phyloP scores from a whole-genome alignment of 2,797 vertebrate genomes.

The Knipowitschia caucasica region DNA sequence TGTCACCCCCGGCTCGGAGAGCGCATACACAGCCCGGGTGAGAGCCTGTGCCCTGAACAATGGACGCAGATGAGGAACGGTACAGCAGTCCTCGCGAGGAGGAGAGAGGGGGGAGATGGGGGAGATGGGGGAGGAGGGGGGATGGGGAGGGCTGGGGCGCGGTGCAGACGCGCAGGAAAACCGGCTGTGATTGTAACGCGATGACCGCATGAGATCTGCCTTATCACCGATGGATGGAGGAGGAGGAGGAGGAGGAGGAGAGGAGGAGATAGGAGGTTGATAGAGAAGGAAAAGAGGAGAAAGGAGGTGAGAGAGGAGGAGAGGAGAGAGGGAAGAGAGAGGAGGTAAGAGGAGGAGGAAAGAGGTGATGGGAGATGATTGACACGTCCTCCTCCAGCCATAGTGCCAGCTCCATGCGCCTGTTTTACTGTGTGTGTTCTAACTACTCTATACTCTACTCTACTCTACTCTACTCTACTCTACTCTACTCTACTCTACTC shows the following conservation, averaged over 20 bases:
- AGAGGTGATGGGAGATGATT: neutral
- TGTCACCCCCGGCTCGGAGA: too few relatives aligned
- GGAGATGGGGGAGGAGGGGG: too few relatives aligned
- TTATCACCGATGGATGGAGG: neutral
- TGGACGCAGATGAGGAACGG: neutral
- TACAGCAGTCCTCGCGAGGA: too few relatives aligned
- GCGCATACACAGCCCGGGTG: too few relatives aligned
- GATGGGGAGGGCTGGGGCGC: neutral
- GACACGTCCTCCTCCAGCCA: neutral
- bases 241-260: neutral
- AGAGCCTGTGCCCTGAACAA: neutral
- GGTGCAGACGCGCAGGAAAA: neutral
- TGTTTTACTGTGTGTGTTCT: too few relatives aligned
- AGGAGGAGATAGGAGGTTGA: neutral
- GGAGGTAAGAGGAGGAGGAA: neutral
- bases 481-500: too few relatives aligned
- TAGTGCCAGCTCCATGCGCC: neutral
- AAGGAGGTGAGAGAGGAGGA: neutral
- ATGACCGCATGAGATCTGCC: constrained; percentile 75
- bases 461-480: too few relatives aligned
- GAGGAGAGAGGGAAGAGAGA: neutral
- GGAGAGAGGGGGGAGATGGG: neutral
- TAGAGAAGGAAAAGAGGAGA: neutral
- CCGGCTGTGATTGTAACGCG: neutral
- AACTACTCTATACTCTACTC: too few relatives aligned